A percentile compares a stretch with the other conserved stretches of the same genome.
These are phyloP conservation scores for Lepidotrigona ventralis DNA, from an alignment of 1,140 invertebrate species.

Conservation along the genomic window DNA sequence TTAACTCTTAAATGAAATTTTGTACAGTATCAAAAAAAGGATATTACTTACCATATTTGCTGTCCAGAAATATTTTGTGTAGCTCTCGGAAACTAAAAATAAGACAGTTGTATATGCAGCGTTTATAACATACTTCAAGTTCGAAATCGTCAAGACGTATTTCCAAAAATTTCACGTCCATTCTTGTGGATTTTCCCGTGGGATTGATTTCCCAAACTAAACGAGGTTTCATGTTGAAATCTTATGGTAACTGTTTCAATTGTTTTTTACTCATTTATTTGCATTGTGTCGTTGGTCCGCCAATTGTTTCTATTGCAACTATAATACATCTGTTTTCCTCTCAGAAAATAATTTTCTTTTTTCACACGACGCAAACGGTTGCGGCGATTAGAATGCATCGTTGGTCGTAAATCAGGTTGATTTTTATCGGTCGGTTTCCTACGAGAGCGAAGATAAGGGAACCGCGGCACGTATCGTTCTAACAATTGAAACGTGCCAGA, in stretches of 20 bases:
- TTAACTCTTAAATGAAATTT: too few relatives aligned
- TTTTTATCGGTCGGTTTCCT: conserved; percentile 33
- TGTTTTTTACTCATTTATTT: neutral
- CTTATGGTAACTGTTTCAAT: neutral
- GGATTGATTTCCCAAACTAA: neutral
- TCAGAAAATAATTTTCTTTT: too few relatives aligned
- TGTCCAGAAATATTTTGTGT: too few relatives aligned
- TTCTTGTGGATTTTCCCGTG: neutral
- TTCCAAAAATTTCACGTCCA: neutral
- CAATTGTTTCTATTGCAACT: neutral
- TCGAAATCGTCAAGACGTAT: neutral
- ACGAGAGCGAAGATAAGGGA: conserved; percentile 23
- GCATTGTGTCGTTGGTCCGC: too few relatives aligned
- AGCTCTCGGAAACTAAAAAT: too few relatives aligned
- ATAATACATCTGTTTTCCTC: neutral
- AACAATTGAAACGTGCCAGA: conserved; percentile 41
- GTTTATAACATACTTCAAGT: too few relatives aligned
- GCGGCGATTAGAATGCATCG: conserved; percentile 37
- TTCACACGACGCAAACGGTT: neutral
- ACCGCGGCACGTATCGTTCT: conserved; percentile 24
- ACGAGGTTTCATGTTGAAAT: neutral
- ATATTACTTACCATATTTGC: too few relatives aligned
- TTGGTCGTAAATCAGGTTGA: conserved; percentile 24
- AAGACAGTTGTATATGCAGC: too few relatives aligned
- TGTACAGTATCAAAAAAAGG: too few relatives aligned